Evolutionary conservation across 2,797 vertebrate species (phyloP), one percentile per base, ranked within the genome.

Genomic region (Melanotaenia pygmaea): DNA sequence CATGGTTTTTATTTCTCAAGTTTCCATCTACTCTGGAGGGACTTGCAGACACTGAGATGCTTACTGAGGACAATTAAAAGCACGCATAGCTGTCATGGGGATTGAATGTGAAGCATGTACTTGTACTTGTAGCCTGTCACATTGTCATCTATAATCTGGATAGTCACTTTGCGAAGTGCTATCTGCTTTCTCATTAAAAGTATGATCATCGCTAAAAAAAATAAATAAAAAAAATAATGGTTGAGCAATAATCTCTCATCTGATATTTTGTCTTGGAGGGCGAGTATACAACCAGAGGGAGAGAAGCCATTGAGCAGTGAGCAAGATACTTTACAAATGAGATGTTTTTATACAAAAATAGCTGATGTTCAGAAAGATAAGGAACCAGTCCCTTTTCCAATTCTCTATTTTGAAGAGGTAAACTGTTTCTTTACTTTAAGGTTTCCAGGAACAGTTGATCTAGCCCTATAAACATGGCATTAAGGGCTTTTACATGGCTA

Each of bases 21-120:
- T 50, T 53, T 5, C 34, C 24, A 11, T 56, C 57, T 37, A 43
- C 24, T 68, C 50, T 43, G 30, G n/a, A 26, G 67, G 62, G 59
- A 64, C 47, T 56, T 37, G 4, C 14, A 43, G 40, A 43, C 40
- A 43, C 40, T 43, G 40, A 43, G 40, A 43, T 61, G 35, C 32
- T 26, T 22, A 57, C 69, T 73, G 84, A 86, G 85, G 85, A 80
- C 82, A 80, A 79, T 89, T 76, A 80, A 74, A 32, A 22, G 67
- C 61, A 43, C 18, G 16, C 1, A 5, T 18, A 40, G 84, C 77
- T 76, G 75, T 74, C 58, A 69, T 47, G 28, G 68, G 61, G 64
- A 81, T 61, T 57, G 72, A 67, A 75, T 80, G 18, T 71, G 66
- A 77, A 77, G 67, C 8, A 20, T 47, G 16, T 16, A 16, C 57